Evolutionary conservation across 2,113 vertebrate species (phyloP).

Genomic region (Thunnus thynnus): DNA sequence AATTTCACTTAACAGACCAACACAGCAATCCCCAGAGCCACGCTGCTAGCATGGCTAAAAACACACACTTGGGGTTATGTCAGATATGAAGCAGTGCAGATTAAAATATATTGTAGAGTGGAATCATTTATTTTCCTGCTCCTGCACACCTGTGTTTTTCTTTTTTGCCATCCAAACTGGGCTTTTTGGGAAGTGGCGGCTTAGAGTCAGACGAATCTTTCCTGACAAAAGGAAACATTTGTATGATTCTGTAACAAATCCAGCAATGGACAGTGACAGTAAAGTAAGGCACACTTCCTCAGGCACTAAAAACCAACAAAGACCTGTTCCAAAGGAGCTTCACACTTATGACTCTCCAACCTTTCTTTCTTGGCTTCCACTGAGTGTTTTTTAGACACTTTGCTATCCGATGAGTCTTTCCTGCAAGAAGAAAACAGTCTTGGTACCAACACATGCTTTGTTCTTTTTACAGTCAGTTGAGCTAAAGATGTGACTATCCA

Average conservation of each 20-base stretch:
- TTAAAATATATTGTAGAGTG: neutral
- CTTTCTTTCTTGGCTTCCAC: conserved; percentile 83
- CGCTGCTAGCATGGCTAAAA: too few relatives aligned
- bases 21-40: too few relatives aligned
- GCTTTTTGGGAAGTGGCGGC: conserved; percentile 69
- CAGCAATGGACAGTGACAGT: neutral
- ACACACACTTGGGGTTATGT: neutral
- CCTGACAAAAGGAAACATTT: conserved; percentile 73
- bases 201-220: conserved; percentile 80
- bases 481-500: neutral
- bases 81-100: neutral
- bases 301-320: neutral
- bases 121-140: conserved; percentile 7
- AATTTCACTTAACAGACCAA: too few relatives aligned
- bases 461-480: neutral
- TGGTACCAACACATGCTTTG: neutral
- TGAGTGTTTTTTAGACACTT: conserved; percentile 74
- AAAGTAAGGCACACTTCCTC: neutral
- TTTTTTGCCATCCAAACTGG: conserved; percentile 75
- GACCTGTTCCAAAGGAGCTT: neutral
- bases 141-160: conserved; percentile 83
- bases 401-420: conserved; percentile 80
- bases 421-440: conserved; percentile 73
- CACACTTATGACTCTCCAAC: conserved; percentile 59
- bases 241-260: conserved; percentile 30